phyloP scores from a whole-genome alignment of 2,113 vertebrate species.

The Onychostoma macrolepis region DNA sequence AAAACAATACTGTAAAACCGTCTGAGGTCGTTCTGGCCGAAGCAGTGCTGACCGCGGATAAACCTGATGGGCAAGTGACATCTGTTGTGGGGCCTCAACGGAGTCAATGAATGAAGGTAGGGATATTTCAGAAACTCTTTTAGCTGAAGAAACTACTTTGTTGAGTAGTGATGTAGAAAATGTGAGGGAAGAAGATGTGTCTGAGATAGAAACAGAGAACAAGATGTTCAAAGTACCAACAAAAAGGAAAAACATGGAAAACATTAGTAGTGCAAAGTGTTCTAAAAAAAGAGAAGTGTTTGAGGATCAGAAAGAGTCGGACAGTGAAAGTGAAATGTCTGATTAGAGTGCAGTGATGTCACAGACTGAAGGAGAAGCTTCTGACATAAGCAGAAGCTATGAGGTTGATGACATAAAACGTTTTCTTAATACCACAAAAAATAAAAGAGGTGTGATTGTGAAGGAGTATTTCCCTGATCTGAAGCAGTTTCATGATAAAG shows the following conservation, averaged over 20 bases:
- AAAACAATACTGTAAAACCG: not conserved
- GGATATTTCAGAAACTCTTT: not conserved
- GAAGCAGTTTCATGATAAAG: not conserved
- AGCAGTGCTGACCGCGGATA: not conserved
- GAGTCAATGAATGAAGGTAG: not conserved
- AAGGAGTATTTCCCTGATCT: not conserved
- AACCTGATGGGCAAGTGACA: not conserved
- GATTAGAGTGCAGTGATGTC: not conserved
- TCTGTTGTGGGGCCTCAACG: not conserved
- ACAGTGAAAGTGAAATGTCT: constrained; percentile 11
- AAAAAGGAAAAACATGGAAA: not conserved
- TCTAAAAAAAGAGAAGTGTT: not conserved
- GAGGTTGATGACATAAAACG: not conserved
- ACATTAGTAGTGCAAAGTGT: not conserved
- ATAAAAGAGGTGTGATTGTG: not conserved
- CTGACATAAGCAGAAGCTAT: not conserved
- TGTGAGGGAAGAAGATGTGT: not conserved
- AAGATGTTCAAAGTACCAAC: not conserved
- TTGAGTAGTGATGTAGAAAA: not conserved
- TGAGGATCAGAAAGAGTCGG: not conserved
- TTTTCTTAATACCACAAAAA: constrained; percentile 1
- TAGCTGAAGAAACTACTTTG: not conserved
- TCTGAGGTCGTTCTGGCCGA: not conserved
- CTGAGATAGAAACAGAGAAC: not conserved
- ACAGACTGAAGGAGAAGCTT: not conserved